Evolutionary conservation across 2,888 invertebrate species (phyloP).

Genomic region (Smittia aterrima): DNA sequence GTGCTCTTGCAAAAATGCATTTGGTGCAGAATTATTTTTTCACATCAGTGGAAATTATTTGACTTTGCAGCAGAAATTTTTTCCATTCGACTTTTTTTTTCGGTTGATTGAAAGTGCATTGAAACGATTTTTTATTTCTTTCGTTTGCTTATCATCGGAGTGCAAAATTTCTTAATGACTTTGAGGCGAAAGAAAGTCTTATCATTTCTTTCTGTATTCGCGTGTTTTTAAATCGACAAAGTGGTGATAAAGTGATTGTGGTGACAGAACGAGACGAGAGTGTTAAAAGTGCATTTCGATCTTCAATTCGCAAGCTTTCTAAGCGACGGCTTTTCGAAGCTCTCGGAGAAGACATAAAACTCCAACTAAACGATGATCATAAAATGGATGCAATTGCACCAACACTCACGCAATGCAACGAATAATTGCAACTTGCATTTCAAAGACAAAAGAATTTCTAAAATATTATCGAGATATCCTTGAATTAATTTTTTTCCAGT

Average conservation of each 20-base stretch:
- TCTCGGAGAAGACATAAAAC: slow-evolving; percentile 12
- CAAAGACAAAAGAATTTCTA: neutral
- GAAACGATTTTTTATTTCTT: slow-evolving; percentile 14
- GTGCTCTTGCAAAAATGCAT: slow-evolving; percentile 40
- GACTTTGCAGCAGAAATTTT: neutral
- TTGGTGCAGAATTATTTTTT: slow-evolving; percentile 24
- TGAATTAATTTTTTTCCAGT: too few relatives aligned
- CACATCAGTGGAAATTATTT: neutral
- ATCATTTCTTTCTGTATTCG: slow-evolving; percentile 17
- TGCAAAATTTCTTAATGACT: slow-evolving; percentile 2
- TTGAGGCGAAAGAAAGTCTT: slow-evolving; percentile 19
- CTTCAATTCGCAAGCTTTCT: neutral
- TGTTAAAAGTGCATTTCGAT: neutral
- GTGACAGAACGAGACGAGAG: neutral
- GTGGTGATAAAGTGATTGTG: neutral
- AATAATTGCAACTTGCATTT: slow-evolving; percentile 12
- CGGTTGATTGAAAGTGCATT: slow-evolving; percentile 10
- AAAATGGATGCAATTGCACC: slow-evolving; percentile 40
- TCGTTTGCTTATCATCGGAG: slow-evolving; percentile 3
- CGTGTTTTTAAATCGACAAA: neutral
- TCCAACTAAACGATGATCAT: slow-evolving; percentile 34
- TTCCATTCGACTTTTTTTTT: slow-evolving; percentile 1
- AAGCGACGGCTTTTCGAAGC: neutral
- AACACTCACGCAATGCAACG: slow-evolving; percentile 7
- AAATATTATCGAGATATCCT: too few relatives aligned